Evolutionary conservation across 2,888 invertebrate genomes (phyloP).

Genomic region (Portevinia maculata): DNA sequence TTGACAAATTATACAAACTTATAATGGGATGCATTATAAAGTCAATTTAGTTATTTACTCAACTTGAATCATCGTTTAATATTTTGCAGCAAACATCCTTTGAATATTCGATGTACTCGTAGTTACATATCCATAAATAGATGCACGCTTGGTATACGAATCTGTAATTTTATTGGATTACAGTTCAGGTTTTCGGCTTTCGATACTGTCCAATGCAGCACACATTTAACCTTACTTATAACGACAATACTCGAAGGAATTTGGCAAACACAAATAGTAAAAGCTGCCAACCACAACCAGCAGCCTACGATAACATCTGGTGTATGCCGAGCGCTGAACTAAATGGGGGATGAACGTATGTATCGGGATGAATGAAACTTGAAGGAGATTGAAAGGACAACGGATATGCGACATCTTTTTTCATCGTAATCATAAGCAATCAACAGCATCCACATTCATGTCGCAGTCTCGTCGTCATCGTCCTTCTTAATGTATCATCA

Average conservation of each 20-base stretch:
- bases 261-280: slow-evolving; percentile 2
- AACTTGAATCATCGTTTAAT: no score
- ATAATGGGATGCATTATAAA: not conserved
- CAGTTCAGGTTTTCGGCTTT: not conserved
- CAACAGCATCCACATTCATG: slow-evolving; percentile 59
- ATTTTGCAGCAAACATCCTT: not conserved
- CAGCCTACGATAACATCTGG: slow-evolving; percentile 36
- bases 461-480: slow-evolving; percentile 42
- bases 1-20: slow-evolving; percentile 13
- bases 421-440: slow-evolving; percentile 68
- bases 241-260: slow-evolving; percentile 7
- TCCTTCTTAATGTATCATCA: slow-evolving; percentile 52
- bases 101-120: not conserved
- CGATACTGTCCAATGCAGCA: not conserved
- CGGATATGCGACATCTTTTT: slow-evolving; percentile 65
- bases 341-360: not conserved
- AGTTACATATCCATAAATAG: slow-evolving; percentile 30
- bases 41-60: slow-evolving; percentile 11
- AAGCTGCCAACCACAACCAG: slow-evolving; percentile 2
- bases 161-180: slow-evolving; percentile 42
- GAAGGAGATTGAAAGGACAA: slow-evolving; percentile 45
- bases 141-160: slow-evolving; percentile 42
- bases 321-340: not conserved
- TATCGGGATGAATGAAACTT: slow-evolving; percentile 52
- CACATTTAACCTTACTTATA: no score